Evolutionary conservation across 2,797 vertebrate genomes (phyloP), one percentile per base, ranked within the genome.

Genomic region (Molossus alvarezi): DNA sequence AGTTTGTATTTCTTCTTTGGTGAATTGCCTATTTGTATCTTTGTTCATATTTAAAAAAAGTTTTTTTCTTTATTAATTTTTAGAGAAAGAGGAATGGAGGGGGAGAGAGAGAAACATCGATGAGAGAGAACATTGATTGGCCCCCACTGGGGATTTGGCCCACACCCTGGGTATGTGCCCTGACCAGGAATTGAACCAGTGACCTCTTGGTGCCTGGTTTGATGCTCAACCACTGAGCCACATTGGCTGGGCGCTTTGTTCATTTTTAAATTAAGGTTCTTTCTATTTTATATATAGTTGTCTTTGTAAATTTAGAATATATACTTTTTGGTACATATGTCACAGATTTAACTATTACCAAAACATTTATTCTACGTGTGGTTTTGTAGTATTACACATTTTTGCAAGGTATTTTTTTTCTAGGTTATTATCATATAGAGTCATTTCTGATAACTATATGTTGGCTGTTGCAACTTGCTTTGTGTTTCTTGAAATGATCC

Each of bases 401-500:
- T 80, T 92, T 87, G 15, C 10, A 48, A 80, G 48, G 45, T n/a
- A 11, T 29, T 82, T 4, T 81, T 90, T 96, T 94, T 71, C 17
- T 65, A 17, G 53, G 58, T 93, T 83, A 45, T 86, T 94, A 72
- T 80, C 27, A 57, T 76, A 13, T 65, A 71, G 72, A 93, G 20
- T 90, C 29, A 83, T 83, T 91, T 91, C 53, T 93, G 62, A 90
- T 91, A 96, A 96, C 73, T 92, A 14, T 1, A 1, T 86, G 21
- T 82, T 86, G 64, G 37, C n/a, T 93, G 86, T 88, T 92, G 55
- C n/a, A 90, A 11, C 93, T 83, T 97, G 73, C 45, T 96, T 97
- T 90, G 51, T 91, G 11, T 92, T 95, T 96, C 77, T 95, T 92
- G 75, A 97, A 95, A 76, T 89, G 65, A 88, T 90, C 51, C 60